These are phyloP conservation scores for Tringa solitaria DNA, from an alignment of 2,113 vertebrate species.

Conservation along the genomic window DNA sequence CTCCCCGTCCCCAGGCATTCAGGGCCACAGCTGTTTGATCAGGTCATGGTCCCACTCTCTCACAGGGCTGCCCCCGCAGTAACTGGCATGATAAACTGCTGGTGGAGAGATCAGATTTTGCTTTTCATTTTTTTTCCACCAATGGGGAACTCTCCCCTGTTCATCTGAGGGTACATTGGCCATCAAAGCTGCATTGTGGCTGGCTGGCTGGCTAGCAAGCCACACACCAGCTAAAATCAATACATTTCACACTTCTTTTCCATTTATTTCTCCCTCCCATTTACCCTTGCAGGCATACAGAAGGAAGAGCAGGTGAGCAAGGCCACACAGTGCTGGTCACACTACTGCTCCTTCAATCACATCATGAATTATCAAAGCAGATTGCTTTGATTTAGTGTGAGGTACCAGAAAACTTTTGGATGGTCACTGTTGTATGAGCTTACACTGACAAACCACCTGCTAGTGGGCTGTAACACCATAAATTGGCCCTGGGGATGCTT, in stretches of 20 bases:
- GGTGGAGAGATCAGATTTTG: neutral
- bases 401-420: neutral
- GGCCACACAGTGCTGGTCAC: accelerated
- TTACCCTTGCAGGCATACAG: neutral
- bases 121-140: neutral
- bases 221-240: neutral
- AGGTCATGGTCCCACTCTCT: constrained; percentile 25
- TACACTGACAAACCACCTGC: constrained; percentile 1
- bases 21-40: constrained; percentile 49
- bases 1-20: neutral
- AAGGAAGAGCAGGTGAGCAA: neutral
- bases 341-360: neutral
- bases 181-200: neutral
- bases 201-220: neutral
- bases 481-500: neutral
- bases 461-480: neutral
- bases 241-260: neutral
- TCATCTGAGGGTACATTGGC: neutral
- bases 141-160: neutral
- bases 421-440: neutral
- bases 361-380: neutral
- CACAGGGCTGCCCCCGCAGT: neutral
- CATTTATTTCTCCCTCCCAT: neutral
- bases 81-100: neutral
- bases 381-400: neutral